These are phyloP conservation scores for Camelus dromedarius DNA, from an alignment of 2,113 vertebrate species.

Conservation along the genomic window DNA sequence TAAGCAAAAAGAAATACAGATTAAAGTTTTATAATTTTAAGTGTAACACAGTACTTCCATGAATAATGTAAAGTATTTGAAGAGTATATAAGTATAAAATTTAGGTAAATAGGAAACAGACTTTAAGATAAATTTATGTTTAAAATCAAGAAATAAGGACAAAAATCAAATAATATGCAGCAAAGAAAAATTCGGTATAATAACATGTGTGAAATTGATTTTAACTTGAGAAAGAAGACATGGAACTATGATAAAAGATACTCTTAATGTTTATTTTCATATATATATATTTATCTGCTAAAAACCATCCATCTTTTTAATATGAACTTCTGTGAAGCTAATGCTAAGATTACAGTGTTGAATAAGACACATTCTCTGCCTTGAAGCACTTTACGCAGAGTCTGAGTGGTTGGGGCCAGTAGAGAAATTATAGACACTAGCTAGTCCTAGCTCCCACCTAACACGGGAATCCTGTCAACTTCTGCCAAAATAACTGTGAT, in stretches of 20 bases:
- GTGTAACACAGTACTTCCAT: not conserved
- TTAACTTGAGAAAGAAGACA: not conserved
- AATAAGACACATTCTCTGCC: not conserved
- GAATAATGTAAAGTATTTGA: slow-evolving; percentile 53
- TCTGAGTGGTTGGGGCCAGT: not conserved
- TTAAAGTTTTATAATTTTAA: slow-evolving; percentile 50
- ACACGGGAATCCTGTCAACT: not conserved
- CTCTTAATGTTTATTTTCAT: slow-evolving; percentile 55
- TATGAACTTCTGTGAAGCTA: not conserved
- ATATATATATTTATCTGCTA: not conserved
- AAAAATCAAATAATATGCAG: slow-evolving; percentile 29
- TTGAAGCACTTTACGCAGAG: not conserved
- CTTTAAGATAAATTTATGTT: slow-evolving; percentile 48
- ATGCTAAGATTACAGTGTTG: not conserved
- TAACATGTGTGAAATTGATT: slow-evolving; percentile 35
- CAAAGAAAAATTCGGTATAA: slow-evolving; percentile 22
- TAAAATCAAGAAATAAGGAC: slow-evolving; percentile 53
- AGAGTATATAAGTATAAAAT: slow-evolving; percentile 26
- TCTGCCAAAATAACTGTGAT: not conserved
- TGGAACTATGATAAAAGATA: slow-evolving; percentile 1
- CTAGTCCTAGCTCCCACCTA: not conserved
- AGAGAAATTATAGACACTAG: not conserved
- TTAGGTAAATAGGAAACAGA: slow-evolving; percentile 14
- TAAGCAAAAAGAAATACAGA: slow-evolving; percentile 44
- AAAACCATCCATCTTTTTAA: slow-evolving; percentile 29